Conservation (phyloP, 1,140 invertebrate genomes). For the Penaeus indicus region DNA sequence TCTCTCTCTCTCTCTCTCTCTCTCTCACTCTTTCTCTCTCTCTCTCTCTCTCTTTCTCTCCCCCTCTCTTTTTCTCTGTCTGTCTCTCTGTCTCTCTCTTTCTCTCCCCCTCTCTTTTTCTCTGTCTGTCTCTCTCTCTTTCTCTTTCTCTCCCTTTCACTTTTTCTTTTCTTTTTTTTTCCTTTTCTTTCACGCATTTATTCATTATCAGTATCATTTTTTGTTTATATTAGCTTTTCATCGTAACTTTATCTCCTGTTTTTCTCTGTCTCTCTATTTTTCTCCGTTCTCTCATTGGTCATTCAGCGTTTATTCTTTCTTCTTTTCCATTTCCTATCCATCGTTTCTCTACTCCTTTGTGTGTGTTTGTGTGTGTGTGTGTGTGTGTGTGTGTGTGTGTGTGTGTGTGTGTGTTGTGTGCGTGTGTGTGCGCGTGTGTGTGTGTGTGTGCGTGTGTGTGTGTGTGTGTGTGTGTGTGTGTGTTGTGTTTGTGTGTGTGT, state of each 20-base stretch:
- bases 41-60: neutral
- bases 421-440: neutral
- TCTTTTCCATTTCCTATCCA: neutral
- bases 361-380: neutral
- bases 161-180: neutral
- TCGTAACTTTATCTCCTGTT: neutral
- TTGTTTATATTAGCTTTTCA: neutral
- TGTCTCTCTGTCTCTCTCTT: neutral
- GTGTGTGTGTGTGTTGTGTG: neutral
- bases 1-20: neutral
- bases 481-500: conserved; percentile 4
- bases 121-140: neutral
- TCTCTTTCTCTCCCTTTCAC: neutral
- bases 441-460: neutral
- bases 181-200: neutral
- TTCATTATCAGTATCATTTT: neutral
- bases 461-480: neutral
- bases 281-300: neutral
- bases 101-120: neutral
- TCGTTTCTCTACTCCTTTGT: neutral
- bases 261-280: conserved; percentile 19
- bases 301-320: neutral
- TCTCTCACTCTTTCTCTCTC: neutral
- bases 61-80: neutral
- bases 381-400: neutral